These are phyloP conservation scores for Lateolabrax maculatus DNA, from an alignment of 2,797 vertebrate genomes.

Conservation along the genomic window DNA sequence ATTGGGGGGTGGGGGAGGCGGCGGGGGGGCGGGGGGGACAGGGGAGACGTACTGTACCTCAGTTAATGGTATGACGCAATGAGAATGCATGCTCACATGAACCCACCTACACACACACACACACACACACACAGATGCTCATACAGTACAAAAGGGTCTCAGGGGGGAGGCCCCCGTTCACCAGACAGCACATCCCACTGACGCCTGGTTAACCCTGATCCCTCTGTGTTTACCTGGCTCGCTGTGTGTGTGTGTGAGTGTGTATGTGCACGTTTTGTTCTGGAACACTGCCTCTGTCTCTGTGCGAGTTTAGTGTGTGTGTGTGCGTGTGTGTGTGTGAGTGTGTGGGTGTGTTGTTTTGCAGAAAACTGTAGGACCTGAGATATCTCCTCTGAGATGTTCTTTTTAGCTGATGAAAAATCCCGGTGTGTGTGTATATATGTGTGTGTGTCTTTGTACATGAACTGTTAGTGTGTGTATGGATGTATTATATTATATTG, in stretches of 20 bases:
- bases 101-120: conserved; percentile 14
- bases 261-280: conserved; percentile 3
- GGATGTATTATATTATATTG: not conserved
- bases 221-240: conserved; percentile 48
- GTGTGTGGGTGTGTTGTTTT: conserved; percentile 51
- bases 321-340: conserved; percentile 11
- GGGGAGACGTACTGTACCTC: conserved; percentile 12
- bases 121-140: conserved; percentile 2
- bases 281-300: conserved; percentile 38
- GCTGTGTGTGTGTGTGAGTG: not conserved
- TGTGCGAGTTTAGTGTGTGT: conserved; percentile 14
- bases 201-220: conserved; percentile 60
- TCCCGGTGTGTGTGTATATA: not conserved
- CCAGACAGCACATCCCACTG: conserved; percentile 53
- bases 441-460: conserved; percentile 6
- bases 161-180: conserved; percentile 43
- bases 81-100: conserved; percentile 14
- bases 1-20: too few species aligned
- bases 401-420: conserved; percentile 43
- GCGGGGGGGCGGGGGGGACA: too few species aligned
- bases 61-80: conserved; percentile 25
- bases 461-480: not conserved
- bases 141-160: conserved; percentile 18
- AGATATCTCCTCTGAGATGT: conserved; percentile 49
- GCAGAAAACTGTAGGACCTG: conserved; percentile 44